phyloP scores from a whole-genome alignment of 2,113 vertebrate genomes.

The Cervus canadensis region DNA sequence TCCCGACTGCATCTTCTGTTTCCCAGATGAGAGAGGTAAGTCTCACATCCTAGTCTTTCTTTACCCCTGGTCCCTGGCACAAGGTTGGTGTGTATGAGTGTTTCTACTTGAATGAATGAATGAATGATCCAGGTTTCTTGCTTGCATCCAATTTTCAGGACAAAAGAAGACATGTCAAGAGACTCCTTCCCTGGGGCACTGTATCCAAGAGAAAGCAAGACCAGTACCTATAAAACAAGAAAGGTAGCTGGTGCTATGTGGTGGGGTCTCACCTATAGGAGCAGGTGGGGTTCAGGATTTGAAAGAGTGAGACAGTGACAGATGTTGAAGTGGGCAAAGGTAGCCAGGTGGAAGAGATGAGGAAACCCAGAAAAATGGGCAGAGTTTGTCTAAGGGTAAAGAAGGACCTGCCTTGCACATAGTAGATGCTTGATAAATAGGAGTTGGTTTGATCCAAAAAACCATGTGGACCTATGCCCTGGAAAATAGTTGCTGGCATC shows the following conservation, averaged over 20 bases:
- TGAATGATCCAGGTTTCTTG: background rate
- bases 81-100: background rate
- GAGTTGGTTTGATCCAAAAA: background rate
- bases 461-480: background rate
- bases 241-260: no score
- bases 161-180: background rate
- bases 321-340: no score
- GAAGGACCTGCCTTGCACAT: background rate
- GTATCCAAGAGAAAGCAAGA: background rate
- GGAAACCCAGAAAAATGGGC: background rate
- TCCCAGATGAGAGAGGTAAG: background rate
- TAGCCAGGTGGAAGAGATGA: background rate
- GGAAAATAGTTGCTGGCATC: background rate
- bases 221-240: background rate
- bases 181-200: background rate
- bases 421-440: background rate
- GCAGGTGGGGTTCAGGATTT: background rate
- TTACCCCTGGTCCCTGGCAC: background rate
- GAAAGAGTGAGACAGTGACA: background rate
- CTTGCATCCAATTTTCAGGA: background rate
- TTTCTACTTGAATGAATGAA: background rate
- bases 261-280: background rate
- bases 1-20: background rate
- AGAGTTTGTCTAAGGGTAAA: background rate
- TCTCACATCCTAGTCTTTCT: background rate